These are phyloP conservation scores for Montipora efflorescens DNA, from an alignment of 64 coral and sea anemone genomes.

Conservation along the genomic window DNA sequence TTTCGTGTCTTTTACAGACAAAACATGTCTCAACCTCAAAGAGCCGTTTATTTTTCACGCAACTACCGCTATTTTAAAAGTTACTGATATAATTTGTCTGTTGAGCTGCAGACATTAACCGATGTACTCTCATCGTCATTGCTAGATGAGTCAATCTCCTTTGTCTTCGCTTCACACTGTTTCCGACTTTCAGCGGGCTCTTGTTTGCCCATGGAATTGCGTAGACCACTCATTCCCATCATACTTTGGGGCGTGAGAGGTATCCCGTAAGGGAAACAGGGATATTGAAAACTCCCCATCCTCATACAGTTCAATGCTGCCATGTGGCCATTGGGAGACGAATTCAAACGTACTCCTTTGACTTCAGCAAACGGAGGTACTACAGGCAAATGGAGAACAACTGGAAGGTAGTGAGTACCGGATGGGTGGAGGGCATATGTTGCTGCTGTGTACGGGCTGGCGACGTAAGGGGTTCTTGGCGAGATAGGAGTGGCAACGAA, in stretches of 20 bases:
- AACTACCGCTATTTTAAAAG: not conserved
- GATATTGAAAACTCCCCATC: slow-evolving; percentile 23
- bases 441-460: slow-evolving; percentile 2
- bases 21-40: too few species aligned
- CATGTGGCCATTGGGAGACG: slow-evolving; percentile 1
- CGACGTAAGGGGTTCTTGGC: slow-evolving; percentile 25
- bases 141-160: not conserved
- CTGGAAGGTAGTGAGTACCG: slow-evolving; percentile 31
- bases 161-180: slow-evolving; percentile 3
- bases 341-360: slow-evolving; percentile 12
- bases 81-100: not conserved
- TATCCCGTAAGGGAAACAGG: slow-evolving; percentile 4
- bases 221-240: not conserved
- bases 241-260: not conserved
- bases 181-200: slow-evolving; percentile 13
- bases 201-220: not conserved
- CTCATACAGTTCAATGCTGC: slow-evolving; percentile 19
- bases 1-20: too few species aligned
- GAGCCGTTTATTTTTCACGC: too few species aligned
- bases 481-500: slow-evolving; percentile 17
- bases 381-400: slow-evolving; percentile 18
- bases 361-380: slow-evolving; percentile 29
- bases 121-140: not conserved
- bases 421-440: slow-evolving; percentile 51
- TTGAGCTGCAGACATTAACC: not conserved